phyloP scores from a whole-genome alignment of 2,797 vertebrate genomes.

The Etheostoma nigrum region DNA sequence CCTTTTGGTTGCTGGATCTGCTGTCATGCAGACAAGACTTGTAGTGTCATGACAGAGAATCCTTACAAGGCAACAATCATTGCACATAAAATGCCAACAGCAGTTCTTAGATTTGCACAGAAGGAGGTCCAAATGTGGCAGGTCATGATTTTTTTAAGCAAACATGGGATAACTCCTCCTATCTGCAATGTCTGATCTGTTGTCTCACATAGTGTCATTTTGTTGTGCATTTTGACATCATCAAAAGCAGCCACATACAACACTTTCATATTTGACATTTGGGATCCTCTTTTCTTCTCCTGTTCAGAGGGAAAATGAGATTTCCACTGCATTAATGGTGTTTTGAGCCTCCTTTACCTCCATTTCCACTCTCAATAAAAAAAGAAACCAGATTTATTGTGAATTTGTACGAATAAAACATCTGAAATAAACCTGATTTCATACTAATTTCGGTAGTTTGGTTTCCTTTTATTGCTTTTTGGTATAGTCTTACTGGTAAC shows the following conservation, averaged over 20 bases:
- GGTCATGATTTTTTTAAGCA: slow-evolving; percentile 11
- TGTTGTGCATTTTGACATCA: slow-evolving; percentile 44
- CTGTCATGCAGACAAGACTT: slow-evolving; percentile 68
- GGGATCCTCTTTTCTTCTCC: slow-evolving; percentile 47
- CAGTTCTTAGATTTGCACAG: slow-evolving; percentile 13
- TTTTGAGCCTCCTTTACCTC: slow-evolving; percentile 52
- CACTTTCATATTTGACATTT: slow-evolving; percentile 29
- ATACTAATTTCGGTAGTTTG: slow-evolving; percentile 26
- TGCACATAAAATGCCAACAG: slow-evolving; percentile 41
- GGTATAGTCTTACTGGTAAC: background rate
- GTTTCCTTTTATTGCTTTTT: slow-evolving; percentile 15
- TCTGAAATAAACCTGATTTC: slow-evolving; percentile 82
- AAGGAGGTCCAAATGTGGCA: slow-evolving; percentile 12
- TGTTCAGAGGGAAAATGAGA: slow-evolving; percentile 47
- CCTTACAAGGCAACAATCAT: slow-evolving; percentile 36
- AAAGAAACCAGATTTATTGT: slow-evolving; percentile 70
- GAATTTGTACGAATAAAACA: slow-evolving; percentile 67
- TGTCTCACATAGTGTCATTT: slow-evolving; percentile 27
- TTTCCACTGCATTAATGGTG: slow-evolving; percentile 52
- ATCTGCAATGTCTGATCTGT: slow-evolving; percentile 24
- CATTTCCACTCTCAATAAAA: slow-evolving; percentile 49
- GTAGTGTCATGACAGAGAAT: slow-evolving; percentile 69
- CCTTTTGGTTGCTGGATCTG: slow-evolving; percentile 65
- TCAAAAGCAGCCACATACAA: slow-evolving; percentile 52
- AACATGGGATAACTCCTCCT: background rate